Evolutionary conservation across 2,113 vertebrate species (phyloP).

Genomic region (Aythya baeri): DNA sequence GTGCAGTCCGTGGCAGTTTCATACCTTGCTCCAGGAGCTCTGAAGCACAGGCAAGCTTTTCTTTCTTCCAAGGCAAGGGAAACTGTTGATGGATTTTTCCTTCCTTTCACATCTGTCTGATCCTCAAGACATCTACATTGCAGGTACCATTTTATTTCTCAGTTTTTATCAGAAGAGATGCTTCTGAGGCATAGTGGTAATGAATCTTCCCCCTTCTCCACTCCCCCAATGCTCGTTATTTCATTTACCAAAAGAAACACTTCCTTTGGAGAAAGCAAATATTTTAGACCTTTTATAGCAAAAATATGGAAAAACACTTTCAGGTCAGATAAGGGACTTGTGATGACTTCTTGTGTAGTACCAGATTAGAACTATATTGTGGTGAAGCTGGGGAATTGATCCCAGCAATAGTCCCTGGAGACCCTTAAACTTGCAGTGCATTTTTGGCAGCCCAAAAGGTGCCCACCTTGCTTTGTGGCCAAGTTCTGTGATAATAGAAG

Average conservation of each 20-base stretch:
- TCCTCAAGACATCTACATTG: not conserved
- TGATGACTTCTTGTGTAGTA: not conserved
- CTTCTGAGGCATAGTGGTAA: not conserved
- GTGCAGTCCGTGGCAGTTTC: not conserved
- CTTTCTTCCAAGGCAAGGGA: not conserved
- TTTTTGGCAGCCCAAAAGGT: not conserved
- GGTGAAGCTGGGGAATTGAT: not conserved
- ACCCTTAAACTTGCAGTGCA: not conserved
- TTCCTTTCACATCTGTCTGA: not conserved
- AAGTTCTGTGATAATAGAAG: not conserved
- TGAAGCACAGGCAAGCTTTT: not conserved
- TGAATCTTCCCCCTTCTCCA: not conserved
- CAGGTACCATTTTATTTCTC: fast-evolving
- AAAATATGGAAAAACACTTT: not conserved
- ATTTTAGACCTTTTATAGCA: not conserved
- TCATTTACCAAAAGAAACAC: not conserved
- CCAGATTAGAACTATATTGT: too few relatives aligned
- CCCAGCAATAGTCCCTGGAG: not conserved
- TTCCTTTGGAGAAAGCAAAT: not conserved
- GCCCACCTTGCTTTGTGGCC: not conserved
- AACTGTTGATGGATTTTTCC: fast-evolving
- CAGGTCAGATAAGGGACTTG: not conserved
- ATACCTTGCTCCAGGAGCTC: not conserved
- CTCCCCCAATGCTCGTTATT: not conserved
- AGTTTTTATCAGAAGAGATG: fast-evolving